Base-by-base conservation (phyloP, 2,797 vertebrate species). In the Sebastes trivittatus region DNA sequence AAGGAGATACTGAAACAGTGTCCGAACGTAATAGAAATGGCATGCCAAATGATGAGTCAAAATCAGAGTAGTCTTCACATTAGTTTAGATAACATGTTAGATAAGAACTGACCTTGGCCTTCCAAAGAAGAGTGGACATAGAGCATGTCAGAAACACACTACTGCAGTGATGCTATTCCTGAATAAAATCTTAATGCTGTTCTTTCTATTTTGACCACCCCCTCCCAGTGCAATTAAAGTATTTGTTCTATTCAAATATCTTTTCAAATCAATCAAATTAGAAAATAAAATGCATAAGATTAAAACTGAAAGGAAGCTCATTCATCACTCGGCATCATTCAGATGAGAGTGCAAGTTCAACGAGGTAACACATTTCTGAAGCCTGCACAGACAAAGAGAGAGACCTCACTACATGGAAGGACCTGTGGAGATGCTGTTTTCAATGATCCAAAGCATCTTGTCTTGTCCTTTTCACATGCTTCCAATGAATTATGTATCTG, bases 401-500 rank as follows among this genome's bases (percentile, higher is more conserved):
- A 75, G 77, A 78, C 78, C 82, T 71, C 78, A 84, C 72, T 63
- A 75, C 84, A 85, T 70, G 67, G 82, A 77, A 42, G 88, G 88
- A 94, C 87, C 89, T 81, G 83, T 87, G 89, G 86, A 92, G 88
- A 93, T 80, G 95, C 85, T 95, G 90, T 93, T 94, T 94, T 91
- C 95, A 95, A 95, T 95, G 92, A 95, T 93, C 93, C 92, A 89
- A 88, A 94, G 94, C 94, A 95, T 94, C 94, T 95, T 79, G 92
- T 95, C 93, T 95, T 94, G 94, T 95, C 94, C 94, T 95, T 96
- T 95, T 93, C 94, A 91, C 94, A 91, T 84, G 92, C 87, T 92
- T 86, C 91, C 91, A 93, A 96, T 95, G 95, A 96, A 96, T 96
- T 95, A 96, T 96, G 95, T 95, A 96, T 96, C 94, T 75, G 90